Conservation (phyloP, 2,113 vertebrate species). For the Psilopogon haemacephalus region DNA sequence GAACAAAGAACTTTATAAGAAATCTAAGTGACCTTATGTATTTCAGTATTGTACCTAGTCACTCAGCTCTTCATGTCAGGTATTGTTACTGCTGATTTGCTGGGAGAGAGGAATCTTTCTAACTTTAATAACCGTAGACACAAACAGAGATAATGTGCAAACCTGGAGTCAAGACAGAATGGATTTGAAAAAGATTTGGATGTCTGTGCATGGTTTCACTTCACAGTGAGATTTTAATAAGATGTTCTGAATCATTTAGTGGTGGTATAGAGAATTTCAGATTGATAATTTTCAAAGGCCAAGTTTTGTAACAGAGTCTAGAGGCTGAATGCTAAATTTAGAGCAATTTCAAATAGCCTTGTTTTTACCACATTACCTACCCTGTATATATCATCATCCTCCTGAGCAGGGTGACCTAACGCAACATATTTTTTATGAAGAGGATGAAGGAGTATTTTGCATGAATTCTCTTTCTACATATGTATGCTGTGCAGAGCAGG, state of each 20-base stretch:
- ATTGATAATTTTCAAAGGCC: background rate
- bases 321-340: background rate
- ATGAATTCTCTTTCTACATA: rapidly evolving
- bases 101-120: background rate
- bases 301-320: background rate
- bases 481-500: background rate
- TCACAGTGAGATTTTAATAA: background rate
- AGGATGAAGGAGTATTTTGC: background rate
- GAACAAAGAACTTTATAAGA: background rate
- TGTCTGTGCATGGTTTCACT: background rate
- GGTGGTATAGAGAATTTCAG: background rate
- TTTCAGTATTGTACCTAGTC: background rate
- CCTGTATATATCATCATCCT: background rate
- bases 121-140: background rate
- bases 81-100: background rate
- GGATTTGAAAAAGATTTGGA: background rate
- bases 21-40: background rate
- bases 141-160: background rate
- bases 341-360: background rate
- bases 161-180: background rate
- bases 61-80: background rate
- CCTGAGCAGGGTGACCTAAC: background rate
- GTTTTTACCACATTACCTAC: background rate
- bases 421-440: background rate
- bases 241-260: background rate